Conservation (phyloP, 1,140 invertebrate genomes). For the Zaprionus gabonicus region DNA sequence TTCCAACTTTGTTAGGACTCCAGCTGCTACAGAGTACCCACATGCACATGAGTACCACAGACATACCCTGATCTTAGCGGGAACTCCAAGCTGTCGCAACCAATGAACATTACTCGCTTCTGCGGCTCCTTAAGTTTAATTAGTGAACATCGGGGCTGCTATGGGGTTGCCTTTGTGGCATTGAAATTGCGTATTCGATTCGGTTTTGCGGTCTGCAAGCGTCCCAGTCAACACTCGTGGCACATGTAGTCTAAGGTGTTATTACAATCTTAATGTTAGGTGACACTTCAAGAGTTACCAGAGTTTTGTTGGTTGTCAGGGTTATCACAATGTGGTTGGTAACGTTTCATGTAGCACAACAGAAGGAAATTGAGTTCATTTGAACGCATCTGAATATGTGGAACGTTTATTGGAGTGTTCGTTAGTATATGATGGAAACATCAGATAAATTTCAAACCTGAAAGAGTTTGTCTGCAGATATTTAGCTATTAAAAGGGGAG, state of each 20-base stretch:
- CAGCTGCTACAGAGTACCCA: constrained; percentile 1
- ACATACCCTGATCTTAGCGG: constrained; percentile 3
- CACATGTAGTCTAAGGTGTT: neutral
- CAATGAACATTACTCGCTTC: constrained; percentile 48
- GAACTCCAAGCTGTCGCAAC: constrained; percentile 13
- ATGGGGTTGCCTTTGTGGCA: constrained; percentile 37
- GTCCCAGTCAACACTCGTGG: neutral
- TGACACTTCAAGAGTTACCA: constrained; percentile 25
- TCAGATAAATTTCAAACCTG: no score
- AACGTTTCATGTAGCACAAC: constrained; percentile 1
- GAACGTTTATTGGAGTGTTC: neutral
- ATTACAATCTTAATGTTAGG: constrained; percentile 10
- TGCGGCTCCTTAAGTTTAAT: constrained; percentile 71
- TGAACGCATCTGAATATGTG: neutral
- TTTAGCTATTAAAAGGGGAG: no score
- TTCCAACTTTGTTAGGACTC: neutral
- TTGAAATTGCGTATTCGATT: constrained; percentile 55
- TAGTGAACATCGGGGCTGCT: constrained; percentile 30
- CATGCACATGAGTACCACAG: constrained; percentile 11
- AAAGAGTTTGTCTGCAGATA: no score
- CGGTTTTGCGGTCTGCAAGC: constrained; percentile 57
- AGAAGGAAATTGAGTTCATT: neutral
- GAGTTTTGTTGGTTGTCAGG: neutral
- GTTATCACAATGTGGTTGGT: neutral
- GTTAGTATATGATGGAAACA: neutral